These are phyloP conservation scores for Ophion ventricosus DNA, from an alignment of 2,888 invertebrate genomes.

Conservation along the genomic window DNA sequence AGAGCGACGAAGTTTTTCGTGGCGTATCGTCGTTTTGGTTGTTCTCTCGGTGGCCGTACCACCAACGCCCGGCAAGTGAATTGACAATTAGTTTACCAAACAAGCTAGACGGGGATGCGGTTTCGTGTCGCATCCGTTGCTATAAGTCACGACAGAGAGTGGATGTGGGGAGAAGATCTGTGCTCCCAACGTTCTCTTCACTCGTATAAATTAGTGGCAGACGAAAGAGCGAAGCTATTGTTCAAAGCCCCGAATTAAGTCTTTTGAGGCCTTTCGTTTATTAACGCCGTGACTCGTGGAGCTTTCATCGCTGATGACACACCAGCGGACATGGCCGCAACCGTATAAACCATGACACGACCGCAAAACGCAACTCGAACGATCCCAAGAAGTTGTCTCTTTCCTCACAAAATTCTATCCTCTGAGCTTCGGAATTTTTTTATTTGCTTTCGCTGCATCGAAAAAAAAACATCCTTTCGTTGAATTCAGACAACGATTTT, in stretches of 20 bases:
- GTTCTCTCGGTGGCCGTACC: neutral
- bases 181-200: neutral
- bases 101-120: slow-evolving; percentile 11
- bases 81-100: slow-evolving; percentile 61
- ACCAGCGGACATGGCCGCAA: slow-evolving; percentile 7
- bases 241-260: neutral
- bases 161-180: slow-evolving; percentile 27
- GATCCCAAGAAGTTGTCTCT: slow-evolving; percentile 5
- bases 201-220: neutral
- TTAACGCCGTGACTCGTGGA: neutral
- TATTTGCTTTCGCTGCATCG: no score
- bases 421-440: neutral
- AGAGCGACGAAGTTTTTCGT: slow-evolving; percentile 21
- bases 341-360: slow-evolving; percentile 27
- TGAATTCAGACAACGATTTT: neutral
- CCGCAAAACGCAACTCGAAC: slow-evolving; percentile 36
- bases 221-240: neutral
- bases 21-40: neutral
- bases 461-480: neutral
- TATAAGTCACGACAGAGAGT: slow-evolving; percentile 22
- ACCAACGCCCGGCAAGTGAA: slow-evolving; percentile 39
- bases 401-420: no score
- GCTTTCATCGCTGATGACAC: neutral
- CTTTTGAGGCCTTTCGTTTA: slow-evolving; percentile 2
- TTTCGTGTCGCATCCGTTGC: slow-evolving; percentile 36